These are phyloP conservation scores for Rotaria macrura DNA, from an alignment of 2,888 invertebrate species.

Conservation along the genomic window DNA sequence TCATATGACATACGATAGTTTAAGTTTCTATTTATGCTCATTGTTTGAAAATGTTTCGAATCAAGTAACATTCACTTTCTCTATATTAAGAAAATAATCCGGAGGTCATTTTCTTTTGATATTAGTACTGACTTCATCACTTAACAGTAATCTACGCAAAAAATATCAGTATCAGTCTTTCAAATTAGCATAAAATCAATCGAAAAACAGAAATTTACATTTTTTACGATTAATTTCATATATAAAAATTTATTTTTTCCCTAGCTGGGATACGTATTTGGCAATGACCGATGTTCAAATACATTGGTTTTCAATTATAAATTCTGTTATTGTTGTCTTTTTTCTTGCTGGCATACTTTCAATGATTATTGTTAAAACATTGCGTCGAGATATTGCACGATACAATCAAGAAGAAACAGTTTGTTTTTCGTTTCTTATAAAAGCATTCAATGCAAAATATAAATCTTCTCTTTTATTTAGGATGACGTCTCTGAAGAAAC, in stretches of 20 bases:
- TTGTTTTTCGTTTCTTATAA: not conserved
- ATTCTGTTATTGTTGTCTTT: constrained; percentile 87
- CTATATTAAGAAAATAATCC: too few relatives aligned
- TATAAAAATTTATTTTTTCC: not conserved
- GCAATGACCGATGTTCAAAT: constrained; percentile 93
- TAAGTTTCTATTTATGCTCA: too few relatives aligned
- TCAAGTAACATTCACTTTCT: too few relatives aligned
- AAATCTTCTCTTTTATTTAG: constrained; percentile 51
- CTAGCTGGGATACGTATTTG: constrained; percentile 83
- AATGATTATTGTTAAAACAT: constrained; percentile 89
- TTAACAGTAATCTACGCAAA: too few relatives aligned
- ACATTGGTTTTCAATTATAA: constrained; percentile 97
- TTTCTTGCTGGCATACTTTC: constrained; percentile 93
- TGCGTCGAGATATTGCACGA: constrained; percentile 82
- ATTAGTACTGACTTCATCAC: too few relatives aligned
- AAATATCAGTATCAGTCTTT: too few relatives aligned
- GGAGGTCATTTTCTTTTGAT: too few relatives aligned
- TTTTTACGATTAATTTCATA: not conserved
- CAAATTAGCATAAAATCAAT: too few relatives aligned
- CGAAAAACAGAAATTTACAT: too few relatives aligned
- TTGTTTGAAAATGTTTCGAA: too few relatives aligned
- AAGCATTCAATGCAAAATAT: not conserved
- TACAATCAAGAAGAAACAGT: constrained; percentile 56
- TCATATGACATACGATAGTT: too few relatives aligned
- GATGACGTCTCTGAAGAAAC: constrained; percentile 94